phyloP scores from a whole-genome alignment of 2,113 vertebrate species.

The Thamnophis sirtalis region DNA sequence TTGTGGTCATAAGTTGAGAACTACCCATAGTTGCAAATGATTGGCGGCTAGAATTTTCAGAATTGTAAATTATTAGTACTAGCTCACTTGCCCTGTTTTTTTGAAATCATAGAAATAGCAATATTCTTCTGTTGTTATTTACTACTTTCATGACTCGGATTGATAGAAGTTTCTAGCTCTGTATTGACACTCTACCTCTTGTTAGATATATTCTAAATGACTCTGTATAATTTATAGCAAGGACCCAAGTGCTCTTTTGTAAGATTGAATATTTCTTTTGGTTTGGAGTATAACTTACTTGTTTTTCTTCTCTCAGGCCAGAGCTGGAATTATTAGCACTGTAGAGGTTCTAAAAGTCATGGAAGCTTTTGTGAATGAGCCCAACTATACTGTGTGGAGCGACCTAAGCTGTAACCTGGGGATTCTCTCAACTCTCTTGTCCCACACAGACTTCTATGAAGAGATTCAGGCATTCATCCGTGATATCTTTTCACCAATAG shows the following conservation, averaged over 20 bases:
- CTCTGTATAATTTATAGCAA: background rate
- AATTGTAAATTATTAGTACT: background rate
- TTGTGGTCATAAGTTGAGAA: background rate
- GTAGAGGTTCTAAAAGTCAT: conserved; percentile 96
- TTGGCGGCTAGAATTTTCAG: background rate
- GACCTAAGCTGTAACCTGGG: conserved; percentile 98
- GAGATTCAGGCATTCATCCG: conserved; percentile 94
- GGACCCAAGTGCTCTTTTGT: background rate
- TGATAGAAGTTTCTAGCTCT: background rate
- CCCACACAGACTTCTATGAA: conserved; percentile 94
- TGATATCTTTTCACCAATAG: conserved; percentile 94
- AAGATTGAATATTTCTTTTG: background rate
- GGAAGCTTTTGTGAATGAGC: conserved; percentile 98
- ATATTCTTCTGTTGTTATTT: background rate
- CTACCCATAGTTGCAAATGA: background rate
- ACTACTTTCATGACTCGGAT: background rate
- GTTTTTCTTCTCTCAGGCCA: conserved; percentile 77
- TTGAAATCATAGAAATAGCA: background rate
- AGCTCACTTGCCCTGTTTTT: background rate
- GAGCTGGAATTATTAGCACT: conserved; percentile 96
- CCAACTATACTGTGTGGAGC: conserved; percentile 98
- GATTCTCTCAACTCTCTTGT: conserved; percentile 89
- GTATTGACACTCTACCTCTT: background rate
- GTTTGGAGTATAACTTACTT: conserved; percentile 53
- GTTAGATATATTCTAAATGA: background rate